A percentile compares a stretch with the other conserved stretches of the same genome.
Evolutionary conservation across 2,113 vertebrate species (phyloP).

Genomic region (Donacobius atricapilla): DNA sequence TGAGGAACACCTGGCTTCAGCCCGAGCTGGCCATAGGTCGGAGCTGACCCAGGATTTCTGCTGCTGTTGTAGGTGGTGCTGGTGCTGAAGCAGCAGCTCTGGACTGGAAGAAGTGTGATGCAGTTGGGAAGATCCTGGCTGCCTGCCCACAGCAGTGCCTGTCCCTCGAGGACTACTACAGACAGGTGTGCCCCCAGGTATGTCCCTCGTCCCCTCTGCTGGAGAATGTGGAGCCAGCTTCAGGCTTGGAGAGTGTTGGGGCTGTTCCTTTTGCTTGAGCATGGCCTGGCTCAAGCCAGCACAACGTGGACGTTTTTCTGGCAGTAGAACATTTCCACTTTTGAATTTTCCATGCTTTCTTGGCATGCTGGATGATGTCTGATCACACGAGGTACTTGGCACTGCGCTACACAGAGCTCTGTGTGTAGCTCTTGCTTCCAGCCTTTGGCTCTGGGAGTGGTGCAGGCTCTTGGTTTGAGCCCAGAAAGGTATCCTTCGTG

Average conservation of each 20-base stretch:
- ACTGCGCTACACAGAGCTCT: neutral
- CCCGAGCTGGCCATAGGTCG: neutral
- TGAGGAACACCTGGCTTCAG: neutral
- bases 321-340: neutral
- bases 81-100: constrained; percentile 72
- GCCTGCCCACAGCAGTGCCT: constrained; percentile 90
- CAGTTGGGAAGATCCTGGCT: constrained; percentile 85
- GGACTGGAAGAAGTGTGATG: constrained; percentile 91
- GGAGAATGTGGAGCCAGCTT: fast-evolving
- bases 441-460: neutral
- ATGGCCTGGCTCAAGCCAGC: neutral
- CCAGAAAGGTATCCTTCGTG: neutral
- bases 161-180: constrained; percentile 84
- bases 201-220: neutral
- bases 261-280: neutral
- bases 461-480: neutral
- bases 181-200: constrained; percentile 90
- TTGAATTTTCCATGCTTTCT: neutral
- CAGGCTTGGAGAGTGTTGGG: neutral
- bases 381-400: neutral
- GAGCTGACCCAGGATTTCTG: constrained; percentile 48
- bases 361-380: neutral
- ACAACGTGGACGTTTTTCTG: fast-evolving
- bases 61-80: constrained; percentile 64
- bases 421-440: neutral